Base-by-base conservation (phyloP, 1,140 invertebrate species). In the Saxidomus purpurata region DNA sequence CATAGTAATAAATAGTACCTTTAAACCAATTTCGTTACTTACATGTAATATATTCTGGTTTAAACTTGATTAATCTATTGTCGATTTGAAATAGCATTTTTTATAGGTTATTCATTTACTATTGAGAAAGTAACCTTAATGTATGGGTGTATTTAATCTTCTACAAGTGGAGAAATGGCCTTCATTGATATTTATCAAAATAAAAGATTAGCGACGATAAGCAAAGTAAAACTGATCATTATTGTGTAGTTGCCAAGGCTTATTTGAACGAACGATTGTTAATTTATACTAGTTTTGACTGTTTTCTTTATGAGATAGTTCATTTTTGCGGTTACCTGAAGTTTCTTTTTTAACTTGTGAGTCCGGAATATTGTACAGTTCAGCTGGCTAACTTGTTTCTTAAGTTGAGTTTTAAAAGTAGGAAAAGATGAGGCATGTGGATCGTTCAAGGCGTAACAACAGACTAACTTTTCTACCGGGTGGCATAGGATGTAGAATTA, bases 401-500 rank as follows among this genome's bases (percentile, higher is more conserved):
- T 43, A 15, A 8, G 4, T 43, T 43, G 43, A 15, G 15, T 15
- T 43, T 43, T 43, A 15, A 8, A 8, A 43, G 4, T 4, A 4
- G 43, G 43, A 38, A 19, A 67, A 9, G 19, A 71, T 71, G 67
- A 36, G 22, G 67, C 22, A 71, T 71, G 67, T 38, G 17, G 34
- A 71, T 4, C 67, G 8, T 17, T 1, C 34, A n/a, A 71, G 34
- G 1, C 40, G 49, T 6, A 79, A 77, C 19, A 31, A 47, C 25
- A 49, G 22, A 31, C 28, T 49, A 3, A 49, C 49, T 9, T 85
- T 85, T 55, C 47, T 85, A 38, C 83, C 83, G 11, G 55, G 83
- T 52, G 25, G 83, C 34, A 49, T 76, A 13, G 83, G 83, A 76
- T 36, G 67, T 49, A 85, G 55, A 52, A 69, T 71, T 19, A 25